Percentiles rank a stretch among this genome's conserved stretches.
Evolutionary conservation across 1,140 invertebrate species (phyloP).

Genomic region (Ceratitis capitata): DNA sequence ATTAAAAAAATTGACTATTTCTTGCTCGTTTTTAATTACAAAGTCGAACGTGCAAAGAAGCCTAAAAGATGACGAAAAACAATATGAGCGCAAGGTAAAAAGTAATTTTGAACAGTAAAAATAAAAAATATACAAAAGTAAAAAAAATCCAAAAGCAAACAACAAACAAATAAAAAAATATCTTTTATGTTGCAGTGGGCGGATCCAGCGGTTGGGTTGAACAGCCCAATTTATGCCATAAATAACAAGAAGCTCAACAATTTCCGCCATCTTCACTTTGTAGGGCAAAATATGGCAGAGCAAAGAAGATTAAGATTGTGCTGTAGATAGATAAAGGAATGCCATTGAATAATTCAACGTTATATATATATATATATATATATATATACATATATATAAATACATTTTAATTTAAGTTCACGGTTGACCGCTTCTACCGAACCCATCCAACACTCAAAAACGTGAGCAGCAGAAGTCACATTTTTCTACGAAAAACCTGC

Average conservation of each 20-base stretch:
- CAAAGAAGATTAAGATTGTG: background rate
- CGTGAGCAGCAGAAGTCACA: background rate
- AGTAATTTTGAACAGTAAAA: too few relatives aligned
- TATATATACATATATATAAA: background rate
- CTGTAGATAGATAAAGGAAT: background rate
- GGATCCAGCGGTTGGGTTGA: too few relatives aligned
- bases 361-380: background rate
- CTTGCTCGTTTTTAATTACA: constrained; percentile 26
- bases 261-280: background rate
- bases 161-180: too few relatives aligned
- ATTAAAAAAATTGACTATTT: constrained; percentile 13
- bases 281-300: constrained; percentile 12
- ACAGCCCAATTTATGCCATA: background rate
- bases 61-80: background rate
- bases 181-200: too few relatives aligned
- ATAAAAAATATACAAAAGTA: too few relatives aligned
- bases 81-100: background rate
- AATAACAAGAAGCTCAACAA: background rate
- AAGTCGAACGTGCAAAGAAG: background rate
- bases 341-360: background rate
- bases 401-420: background rate
- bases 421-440: background rate
- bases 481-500: too few relatives aligned
- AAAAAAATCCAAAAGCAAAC: too few relatives aligned
- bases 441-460: background rate